A percentile compares a stretch with the other conserved stretches of the same genome.
Conservation (phyloP, 2,113 vertebrate genomes). For the cat (Felis catus) region F.catus_Fca126_mat1.0 CM031423.1:54636001-54636500, state of each 20-base stretch:
- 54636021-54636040: neutral
- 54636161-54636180: neutral
- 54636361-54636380: neutral
- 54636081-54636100: neutral
- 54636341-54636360: slow-evolving; percentile 16
- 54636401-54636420: slow-evolving; percentile 46
- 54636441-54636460: slow-evolving; percentile 29
- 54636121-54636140: neutral
- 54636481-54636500: neutral
- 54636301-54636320: neutral
- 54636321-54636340: neutral
- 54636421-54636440: neutral
- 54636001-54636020: neutral
- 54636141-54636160: slow-evolving; percentile 9
- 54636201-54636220: neutral
- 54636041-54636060: neutral
- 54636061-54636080: neutral
- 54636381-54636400: neutral
- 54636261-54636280: neutral
- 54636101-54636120: neutral
- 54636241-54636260: neutral
- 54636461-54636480: too few relatives aligned
- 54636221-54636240: neutral
- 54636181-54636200: neutral
- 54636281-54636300: neutral